These are phyloP conservation scores for Synergus laeviventris DNA, from an alignment of 2,888 invertebrate genomes.

Conservation along the genomic window DNA sequence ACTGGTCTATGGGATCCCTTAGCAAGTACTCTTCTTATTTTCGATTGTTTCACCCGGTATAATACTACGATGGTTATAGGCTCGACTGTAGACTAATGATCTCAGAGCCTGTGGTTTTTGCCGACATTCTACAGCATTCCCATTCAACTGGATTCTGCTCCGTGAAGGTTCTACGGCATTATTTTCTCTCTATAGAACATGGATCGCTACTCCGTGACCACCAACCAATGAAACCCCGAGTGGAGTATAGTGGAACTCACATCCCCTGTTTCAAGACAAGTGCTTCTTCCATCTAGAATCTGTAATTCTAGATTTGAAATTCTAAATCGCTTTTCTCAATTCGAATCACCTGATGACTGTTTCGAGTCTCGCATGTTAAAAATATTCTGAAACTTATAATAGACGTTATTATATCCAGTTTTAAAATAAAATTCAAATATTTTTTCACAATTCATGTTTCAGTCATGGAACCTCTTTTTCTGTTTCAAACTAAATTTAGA, in stretches of 20 bases:
- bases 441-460: not conserved
- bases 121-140: slow-evolving; percentile 76
- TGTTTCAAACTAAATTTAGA: not conserved
- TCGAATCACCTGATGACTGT: not conserved
- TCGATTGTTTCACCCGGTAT: slow-evolving; percentile 68
- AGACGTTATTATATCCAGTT: too few relatives aligned
- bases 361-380: not conserved
- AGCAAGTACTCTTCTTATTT: slow-evolving; percentile 9
- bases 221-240: slow-evolving; percentile 39
- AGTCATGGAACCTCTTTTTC: not conserved
- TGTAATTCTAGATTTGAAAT: slow-evolving; percentile 37
- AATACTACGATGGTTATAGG: slow-evolving; percentile 67
- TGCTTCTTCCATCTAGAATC: slow-evolving; percentile 42
- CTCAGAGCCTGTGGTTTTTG: slow-evolving; percentile 74
- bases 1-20: slow-evolving; percentile 23
- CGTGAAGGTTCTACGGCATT: slow-evolving; percentile 51
- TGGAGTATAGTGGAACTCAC: slow-evolving; percentile 37
- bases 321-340: slow-evolving; percentile 42
- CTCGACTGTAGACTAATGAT: slow-evolving; percentile 74
- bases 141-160: slow-evolving; percentile 68
- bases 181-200: slow-evolving; percentile 50
- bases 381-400: too few relatives aligned
- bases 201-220: slow-evolving; percentile 40
- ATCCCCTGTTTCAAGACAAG: slow-evolving; percentile 47
- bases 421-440: not conserved